A percentile compares a stretch with the other conserved stretches of the same genome.
Evolutionary conservation across 2,888 invertebrate species (phyloP).

Genomic region (Tetragonisca angustula): DNA sequence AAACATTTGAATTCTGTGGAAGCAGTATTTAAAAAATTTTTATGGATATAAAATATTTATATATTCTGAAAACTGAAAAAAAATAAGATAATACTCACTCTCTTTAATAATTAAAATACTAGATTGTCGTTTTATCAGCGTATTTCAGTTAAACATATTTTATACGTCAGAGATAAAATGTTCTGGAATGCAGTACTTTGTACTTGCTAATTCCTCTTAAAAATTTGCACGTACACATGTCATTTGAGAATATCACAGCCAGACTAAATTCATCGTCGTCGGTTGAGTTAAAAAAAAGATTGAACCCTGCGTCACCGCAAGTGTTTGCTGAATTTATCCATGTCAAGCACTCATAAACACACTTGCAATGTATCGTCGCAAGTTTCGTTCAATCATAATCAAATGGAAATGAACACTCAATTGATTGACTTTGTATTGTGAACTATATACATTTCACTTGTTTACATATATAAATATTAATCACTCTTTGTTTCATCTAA

Average conservation of each 20-base stretch:
- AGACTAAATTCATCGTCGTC: constrained; percentile 4
- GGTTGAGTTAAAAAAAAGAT: background rate
- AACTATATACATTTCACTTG: constrained; percentile 10
- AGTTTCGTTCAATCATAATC: background rate
- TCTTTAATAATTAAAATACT: background rate
- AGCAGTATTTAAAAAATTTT: background rate
- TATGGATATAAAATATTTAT: background rate
- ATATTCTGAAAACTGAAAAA: background rate
- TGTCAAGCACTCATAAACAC: background rate
- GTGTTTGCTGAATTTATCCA: constrained; percentile 18
- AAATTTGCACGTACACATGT: constrained; percentile 24
- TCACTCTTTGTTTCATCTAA: background rate
- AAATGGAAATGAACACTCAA: constrained; percentile 3
- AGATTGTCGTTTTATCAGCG: background rate
- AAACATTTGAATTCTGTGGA: background rate
- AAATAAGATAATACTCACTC: background rate
- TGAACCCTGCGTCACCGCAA: background rate
- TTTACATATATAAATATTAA: background rate
- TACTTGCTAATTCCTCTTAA: constrained; percentile 21
- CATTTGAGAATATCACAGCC: background rate
- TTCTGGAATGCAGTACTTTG: background rate
- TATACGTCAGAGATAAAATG: background rate
- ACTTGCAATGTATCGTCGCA: background rate
- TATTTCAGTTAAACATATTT: background rate
- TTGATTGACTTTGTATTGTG: background rate